Percentiles rank a stretch among this genome's conserved stretches.
These are phyloP conservation scores for Acanthoscelides obtectus DNA, from an alignment of 2,888 invertebrate species.

Conservation along the genomic window DNA sequence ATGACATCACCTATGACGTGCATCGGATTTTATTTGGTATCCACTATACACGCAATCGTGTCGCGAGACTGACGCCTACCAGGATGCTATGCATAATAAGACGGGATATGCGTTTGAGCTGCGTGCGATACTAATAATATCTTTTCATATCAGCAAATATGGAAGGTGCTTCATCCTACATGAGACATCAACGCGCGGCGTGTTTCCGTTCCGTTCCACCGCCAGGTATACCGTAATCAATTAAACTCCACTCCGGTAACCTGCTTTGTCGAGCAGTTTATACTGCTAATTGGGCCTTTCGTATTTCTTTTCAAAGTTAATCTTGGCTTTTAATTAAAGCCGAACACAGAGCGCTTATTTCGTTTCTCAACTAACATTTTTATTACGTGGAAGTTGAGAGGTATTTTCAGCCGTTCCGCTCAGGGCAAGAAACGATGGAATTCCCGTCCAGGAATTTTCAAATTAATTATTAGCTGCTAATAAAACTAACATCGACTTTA, in stretches of 20 bases:
- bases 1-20: too few relatives aligned
- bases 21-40: too few relatives aligned
- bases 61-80: too few relatives aligned
- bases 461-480: not conserved
- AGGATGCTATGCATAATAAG: too few relatives aligned
- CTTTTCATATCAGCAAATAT: too few relatives aligned
- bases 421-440: not conserved
- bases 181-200: too few relatives aligned
- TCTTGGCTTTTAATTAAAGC: conserved; percentile 22
- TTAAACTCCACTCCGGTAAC: not conserved
- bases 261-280: not conserved
- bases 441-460: not conserved
- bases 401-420: not conserved
- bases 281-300: not conserved
- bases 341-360: conserved; percentile 8
- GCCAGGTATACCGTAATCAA: not conserved
- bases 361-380: conserved; percentile 12
- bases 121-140: too few relatives aligned
- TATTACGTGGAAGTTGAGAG: conserved; percentile 10
- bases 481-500: not conserved
- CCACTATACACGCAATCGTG: too few relatives aligned
- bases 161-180: too few relatives aligned
- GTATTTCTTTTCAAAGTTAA: conserved; percentile 19
- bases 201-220: not conserved
- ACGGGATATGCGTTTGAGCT: too few relatives aligned